Base-by-base conservation (phyloP, 2,888 invertebrate genomes). In the Oxycera nigricornis region DNA sequence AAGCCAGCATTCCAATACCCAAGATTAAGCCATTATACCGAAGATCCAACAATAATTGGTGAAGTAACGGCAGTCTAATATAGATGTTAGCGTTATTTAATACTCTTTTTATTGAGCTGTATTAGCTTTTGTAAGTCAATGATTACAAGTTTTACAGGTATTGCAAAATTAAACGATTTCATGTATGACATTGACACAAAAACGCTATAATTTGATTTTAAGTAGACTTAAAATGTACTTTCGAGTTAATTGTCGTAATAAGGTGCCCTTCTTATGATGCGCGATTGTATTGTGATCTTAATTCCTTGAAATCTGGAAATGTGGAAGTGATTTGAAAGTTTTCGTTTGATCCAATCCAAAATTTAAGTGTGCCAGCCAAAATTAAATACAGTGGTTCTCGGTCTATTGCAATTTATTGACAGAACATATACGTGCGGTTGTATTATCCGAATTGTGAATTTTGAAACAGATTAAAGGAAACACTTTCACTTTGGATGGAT, bases 181-280 rank as follows among this genome's bases (percentile, higher is more conserved):
- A 28, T 28, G 14, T 14, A 4, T 59, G 30, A 59, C 59, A 59
- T 59, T 59, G 59, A 59, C 59, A 59, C 30, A 24, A 24, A 59
- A 59, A 28, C 22, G 46, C 17, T 46, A n/a, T n/a, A n/a, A n/a
- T n/a, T n/a, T n/a, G n/a, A n/a, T n/a, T n/a, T n/a, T n/a, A n/a
- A n/a, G n/a, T 14, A 3, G 17, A 11, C 46, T 17, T 17, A 17
- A 46, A 17, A 46, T 14, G 4, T 3, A 46, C 17, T 3, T 14
- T 46, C 17, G 6, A 3, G 17, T 2, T 46, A 46, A 46, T 46
- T 46, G 46, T 2, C 46, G 46, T n/a, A 46, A 46, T 11, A n/a
- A 14, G 46, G 3, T 46, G 46, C 4, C n/a, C n/a, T 46, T 11
- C 14, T 46, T 46, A 7, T 14, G 46, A 46, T 6, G 35, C 14